These are phyloP conservation scores for Enteromius anoplus DNA, from an alignment of 2,797 vertebrate species.

Conservation along the genomic window DNA sequence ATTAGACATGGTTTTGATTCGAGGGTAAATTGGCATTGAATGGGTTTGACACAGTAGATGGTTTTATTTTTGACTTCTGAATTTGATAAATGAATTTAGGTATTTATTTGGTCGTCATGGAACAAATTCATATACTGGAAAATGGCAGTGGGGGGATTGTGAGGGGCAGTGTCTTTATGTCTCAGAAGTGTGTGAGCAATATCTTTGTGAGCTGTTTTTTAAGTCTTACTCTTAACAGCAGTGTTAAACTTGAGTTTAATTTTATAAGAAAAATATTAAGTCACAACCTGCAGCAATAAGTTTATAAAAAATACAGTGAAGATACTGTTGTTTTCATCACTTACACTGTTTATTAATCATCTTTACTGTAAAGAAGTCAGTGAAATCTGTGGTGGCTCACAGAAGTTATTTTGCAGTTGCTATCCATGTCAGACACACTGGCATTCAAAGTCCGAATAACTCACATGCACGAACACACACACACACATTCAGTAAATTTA, in stretches of 20 bases:
- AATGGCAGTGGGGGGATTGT: slow-evolving; percentile 18
- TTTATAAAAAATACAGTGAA: neutral
- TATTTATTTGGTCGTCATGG: slow-evolving; percentile 32
- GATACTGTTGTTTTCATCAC: slow-evolving; percentile 4
- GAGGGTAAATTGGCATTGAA: neutral
- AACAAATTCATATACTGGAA: slow-evolving; percentile 33
- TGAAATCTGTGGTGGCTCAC: slow-evolving; percentile 26
- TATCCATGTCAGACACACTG: slow-evolving; percentile 41
- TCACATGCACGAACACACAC: slow-evolving; percentile 52
- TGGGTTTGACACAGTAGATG: neutral
- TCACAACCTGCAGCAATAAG: neutral
- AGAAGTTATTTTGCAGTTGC: slow-evolving; percentile 41
- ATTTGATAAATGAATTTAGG: slow-evolving; percentile 5
- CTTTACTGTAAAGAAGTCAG: neutral
- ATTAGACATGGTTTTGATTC: neutral
- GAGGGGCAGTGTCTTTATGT: slow-evolving; percentile 11
- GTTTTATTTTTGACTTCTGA: slow-evolving; percentile 21
- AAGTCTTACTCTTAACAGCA: neutral
- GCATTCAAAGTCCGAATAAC: slow-evolving; percentile 82
- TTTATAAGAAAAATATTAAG: neutral
- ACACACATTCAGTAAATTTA: slow-evolving; percentile 68
- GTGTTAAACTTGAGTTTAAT: neutral
- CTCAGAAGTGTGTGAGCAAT: slow-evolving; percentile 1
- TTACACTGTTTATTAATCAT: neutral
- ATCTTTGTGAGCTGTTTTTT: neutral